Evolutionary conservation across 1,140 invertebrate genomes (phyloP).

Genomic region (Lasioglossum albipes): DNA sequence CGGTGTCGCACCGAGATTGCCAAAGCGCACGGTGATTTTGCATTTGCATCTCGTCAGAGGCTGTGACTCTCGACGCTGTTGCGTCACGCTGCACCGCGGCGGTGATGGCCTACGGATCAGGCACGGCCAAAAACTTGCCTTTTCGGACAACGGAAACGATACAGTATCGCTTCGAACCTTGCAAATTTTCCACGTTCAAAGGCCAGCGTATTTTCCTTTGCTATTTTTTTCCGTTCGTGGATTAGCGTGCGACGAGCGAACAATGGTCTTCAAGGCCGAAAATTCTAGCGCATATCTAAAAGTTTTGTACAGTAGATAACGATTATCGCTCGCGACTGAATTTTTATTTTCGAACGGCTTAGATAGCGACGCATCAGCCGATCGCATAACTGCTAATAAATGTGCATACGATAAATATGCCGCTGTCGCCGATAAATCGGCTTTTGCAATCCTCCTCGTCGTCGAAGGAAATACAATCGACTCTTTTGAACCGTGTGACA

Average conservation of each 20-base stretch:
- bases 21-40: conserved; percentile 1
- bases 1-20: conserved; percentile 1
- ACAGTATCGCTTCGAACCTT: too few species aligned
- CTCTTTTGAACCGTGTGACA: too few species aligned
- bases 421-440: neutral
- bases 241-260: neutral
- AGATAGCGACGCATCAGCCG: conserved; percentile 5
- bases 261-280: conserved; percentile 2
- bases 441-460: neutral
- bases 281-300: conserved; percentile 12
- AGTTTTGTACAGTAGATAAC: conserved; percentile 22
- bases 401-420: conserved; percentile 7
- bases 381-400: conserved; percentile 29
- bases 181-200: too few species aligned
- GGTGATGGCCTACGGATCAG: conserved; percentile 9
- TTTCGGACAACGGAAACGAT: too few species aligned
- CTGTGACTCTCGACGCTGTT: conserved; percentile 6
- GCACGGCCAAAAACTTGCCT: neutral
- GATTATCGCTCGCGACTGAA: conserved; percentile 14
- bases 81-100: neutral
- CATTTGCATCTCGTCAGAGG: neutral
- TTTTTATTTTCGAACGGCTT: conserved; percentile 23
- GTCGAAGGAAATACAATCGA: neutral
- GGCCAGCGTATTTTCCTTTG: too few species aligned
- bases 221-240: neutral